phyloP scores from a whole-genome alignment of 2,888 invertebrate genomes.

The Dicranocentrus wangi region DNA sequence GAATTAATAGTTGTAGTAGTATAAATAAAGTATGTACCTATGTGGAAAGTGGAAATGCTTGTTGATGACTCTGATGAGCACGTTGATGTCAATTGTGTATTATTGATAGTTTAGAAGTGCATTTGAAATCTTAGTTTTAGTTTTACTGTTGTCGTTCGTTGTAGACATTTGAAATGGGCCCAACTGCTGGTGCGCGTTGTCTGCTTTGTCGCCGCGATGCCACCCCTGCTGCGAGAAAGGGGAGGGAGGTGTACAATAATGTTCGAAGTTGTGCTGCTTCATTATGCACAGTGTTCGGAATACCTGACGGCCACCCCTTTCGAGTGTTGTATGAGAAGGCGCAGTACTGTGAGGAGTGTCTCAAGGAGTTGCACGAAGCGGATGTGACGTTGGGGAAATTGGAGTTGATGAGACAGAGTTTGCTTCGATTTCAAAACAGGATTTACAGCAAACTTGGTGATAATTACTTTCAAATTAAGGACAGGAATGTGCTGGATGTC shows the following conservation, averaged over 20 bases:
- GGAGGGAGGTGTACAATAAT: not conserved
- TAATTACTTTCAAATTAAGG: conserved; percentile 38
- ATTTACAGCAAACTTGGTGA: conserved; percentile 26
- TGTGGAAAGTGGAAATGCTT: too few species aligned
- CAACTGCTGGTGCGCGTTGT: not conserved
- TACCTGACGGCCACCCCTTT: conserved; percentile 30
- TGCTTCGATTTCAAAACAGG: conserved; percentile 32
- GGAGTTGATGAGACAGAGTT: conserved; percentile 25
- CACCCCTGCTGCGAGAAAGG: not conserved
- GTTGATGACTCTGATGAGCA: too few species aligned
- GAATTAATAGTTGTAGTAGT: too few species aligned
- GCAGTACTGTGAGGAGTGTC: conserved; percentile 26
- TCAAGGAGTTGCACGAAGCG: conserved; percentile 8
- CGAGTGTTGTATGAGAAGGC: conserved; percentile 10
- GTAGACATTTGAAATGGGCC: conserved; percentile 14
- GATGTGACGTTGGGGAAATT: conserved; percentile 25
- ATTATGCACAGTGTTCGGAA: conserved; percentile 24
- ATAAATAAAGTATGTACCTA: too few species aligned
- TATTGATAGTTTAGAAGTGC: too few species aligned
- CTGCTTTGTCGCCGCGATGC: not conserved
- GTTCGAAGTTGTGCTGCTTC: conserved; percentile 25
- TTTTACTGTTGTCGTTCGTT: too few species aligned
- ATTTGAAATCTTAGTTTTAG: too few species aligned
- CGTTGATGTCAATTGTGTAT: too few species aligned
- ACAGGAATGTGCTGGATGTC: not conserved